Base-by-base conservation (phyloP, 2,888 invertebrate genomes). In the Tipula helvola region DNA sequence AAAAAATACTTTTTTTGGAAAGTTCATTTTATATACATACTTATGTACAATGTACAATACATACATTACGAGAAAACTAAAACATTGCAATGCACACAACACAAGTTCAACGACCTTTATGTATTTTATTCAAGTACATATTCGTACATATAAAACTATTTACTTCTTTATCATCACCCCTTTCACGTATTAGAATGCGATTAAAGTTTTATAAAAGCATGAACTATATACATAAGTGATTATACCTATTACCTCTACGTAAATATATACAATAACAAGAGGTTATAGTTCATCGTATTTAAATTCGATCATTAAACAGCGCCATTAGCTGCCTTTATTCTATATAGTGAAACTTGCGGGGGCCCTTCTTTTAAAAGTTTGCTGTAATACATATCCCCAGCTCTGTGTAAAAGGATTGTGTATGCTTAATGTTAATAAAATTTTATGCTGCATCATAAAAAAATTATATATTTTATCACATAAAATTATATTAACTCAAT, bases 91-190 rank as follows among this genome's bases (percentile, higher is more conserved):
- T 71, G 71, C 71, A 71, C 71, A 71, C 71, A 71, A 71, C 28
- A 28, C 28, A 71, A 71, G 71, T 71, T 71, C 71, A 71, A 71
- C 71, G 71, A 71, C 71, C 71, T 71, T 71, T 71, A 28, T 71
- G 13, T 71, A 28, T 71, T 71, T 8, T 71, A 28, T 71, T 71
- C 71, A 71, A 71, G 71, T 28, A 28, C 28, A 71, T 71, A 28
- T 16, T 4, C 8, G n/a, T n/a, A 16, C 3, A 52, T 52, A 39
- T 71, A 28, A 71, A 71, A 71, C 71, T 28, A 71, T 71, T 71
- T 71, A 71, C 71, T 71, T 71, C 71, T 71, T 71, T 71, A 71
- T 71, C 71, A 71, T 71, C 71, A 71, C 71, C 71, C 71, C 71
- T 71, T 71, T 71, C 28, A 28, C 10, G 71, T 71, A 28, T 28